Percentiles rank a stretch among this genome's conserved stretches.
phyloP scores from a whole-genome alignment of 1,140 invertebrate genomes.

The Olivierus martensii region DNA sequence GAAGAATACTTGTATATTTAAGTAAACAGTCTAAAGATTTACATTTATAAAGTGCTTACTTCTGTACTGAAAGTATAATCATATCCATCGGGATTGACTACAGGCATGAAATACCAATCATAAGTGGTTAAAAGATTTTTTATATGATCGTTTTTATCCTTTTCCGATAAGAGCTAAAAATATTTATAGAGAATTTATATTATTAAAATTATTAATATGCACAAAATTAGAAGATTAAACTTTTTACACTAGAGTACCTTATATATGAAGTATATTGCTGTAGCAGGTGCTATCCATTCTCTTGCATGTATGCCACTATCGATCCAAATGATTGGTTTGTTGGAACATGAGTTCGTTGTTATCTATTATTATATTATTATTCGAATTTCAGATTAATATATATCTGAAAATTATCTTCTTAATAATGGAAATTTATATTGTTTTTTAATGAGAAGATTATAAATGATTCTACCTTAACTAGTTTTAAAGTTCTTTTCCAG shows the following conservation, averaged over 20 bases:
- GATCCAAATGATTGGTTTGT: slow-evolving; percentile 38
- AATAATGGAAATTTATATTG: no score
- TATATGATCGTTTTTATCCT: slow-evolving; percentile 23
- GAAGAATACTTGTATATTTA: no score
- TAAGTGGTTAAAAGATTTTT: slow-evolving; percentile 27
- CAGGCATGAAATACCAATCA: slow-evolving; percentile 46
- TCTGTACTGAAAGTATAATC: slow-evolving; percentile 38
- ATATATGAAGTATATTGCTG: slow-evolving; percentile 50
- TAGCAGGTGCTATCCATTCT: slow-evolving; percentile 57
- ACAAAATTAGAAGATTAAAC: background rate
- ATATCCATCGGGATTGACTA: slow-evolving; percentile 57
- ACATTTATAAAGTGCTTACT: slow-evolving; percentile 28
- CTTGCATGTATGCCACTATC: slow-evolving; percentile 58
- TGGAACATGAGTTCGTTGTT: slow-evolving; percentile 8
- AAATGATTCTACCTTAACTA: no score
- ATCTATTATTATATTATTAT: no score
- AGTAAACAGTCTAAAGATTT: no score
- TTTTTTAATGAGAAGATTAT: no score
- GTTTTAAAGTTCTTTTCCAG: no score
- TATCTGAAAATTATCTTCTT: no score
- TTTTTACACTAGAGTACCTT: no score
- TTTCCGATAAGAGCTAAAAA: slow-evolving; percentile 40
- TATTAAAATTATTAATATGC: no score
- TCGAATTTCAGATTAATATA: slow-evolving; percentile 7
- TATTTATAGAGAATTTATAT: background rate